Evolutionary conservation across 2,113 vertebrate genomes (phyloP).

Genomic region (Zosterops pallidus): DNA sequence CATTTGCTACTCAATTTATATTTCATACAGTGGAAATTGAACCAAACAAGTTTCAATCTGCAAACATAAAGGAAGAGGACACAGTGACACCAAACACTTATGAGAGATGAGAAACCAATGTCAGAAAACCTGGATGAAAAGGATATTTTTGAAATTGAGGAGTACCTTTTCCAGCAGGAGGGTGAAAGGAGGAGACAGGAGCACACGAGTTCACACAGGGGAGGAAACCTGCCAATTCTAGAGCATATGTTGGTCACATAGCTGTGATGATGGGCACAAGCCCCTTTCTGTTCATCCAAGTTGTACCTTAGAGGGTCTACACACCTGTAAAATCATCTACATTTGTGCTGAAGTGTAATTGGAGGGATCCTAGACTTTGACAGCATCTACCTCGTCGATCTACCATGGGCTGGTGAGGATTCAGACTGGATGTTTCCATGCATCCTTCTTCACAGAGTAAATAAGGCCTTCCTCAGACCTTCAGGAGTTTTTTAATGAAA

Average conservation of each 20-base stretch:
- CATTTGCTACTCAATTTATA: constrained; percentile 33
- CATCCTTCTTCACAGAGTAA: not conserved
- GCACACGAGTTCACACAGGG: fast-evolving
- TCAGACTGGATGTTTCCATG: not conserved
- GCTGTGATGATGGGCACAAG: not conserved
- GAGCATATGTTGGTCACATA: fast-evolving
- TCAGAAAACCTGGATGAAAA: not conserved
- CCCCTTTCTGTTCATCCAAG: not conserved
- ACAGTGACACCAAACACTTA: not conserved
- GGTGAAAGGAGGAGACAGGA: not conserved
- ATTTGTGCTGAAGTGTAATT: not conserved
- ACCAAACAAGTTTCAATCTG: not conserved
- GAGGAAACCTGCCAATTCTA: not conserved
- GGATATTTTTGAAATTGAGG: not conserved
- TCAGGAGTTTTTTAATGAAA: not conserved
- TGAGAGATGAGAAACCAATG: not conserved
- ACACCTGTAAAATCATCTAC: not conserved
- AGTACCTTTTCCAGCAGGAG: not conserved
- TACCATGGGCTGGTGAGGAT: not conserved
- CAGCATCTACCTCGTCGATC: not conserved
- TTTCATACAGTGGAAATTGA: constrained; percentile 1
- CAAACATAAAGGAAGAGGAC: not conserved
- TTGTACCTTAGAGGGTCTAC: not conserved
- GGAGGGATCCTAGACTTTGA: not conserved
- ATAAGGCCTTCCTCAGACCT: not conserved